A percentile compares a stretch with the other conserved stretches of the same genome.
Evolutionary conservation across 2,888 invertebrate genomes (phyloP).

Genomic region (Machimus atricapillus): DNA sequence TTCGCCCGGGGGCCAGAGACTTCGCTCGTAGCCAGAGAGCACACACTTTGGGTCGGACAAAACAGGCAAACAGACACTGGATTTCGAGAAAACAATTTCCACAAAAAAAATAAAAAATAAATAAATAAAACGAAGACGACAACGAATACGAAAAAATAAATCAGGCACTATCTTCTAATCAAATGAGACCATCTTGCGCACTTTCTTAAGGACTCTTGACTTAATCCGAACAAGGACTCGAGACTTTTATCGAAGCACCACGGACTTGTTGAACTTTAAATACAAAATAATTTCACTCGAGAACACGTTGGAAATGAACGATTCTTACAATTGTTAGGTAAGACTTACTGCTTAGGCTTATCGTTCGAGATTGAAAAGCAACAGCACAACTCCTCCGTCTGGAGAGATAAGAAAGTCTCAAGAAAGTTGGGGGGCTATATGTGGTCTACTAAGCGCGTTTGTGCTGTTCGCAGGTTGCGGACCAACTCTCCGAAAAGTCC

Average conservation of each 20-base stretch:
- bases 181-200: background rate
- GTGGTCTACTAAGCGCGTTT: background rate
- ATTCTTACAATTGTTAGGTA: background rate
- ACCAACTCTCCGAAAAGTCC: constrained; percentile 39
- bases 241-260: background rate
- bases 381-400: background rate
- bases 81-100: constrained; percentile 5
- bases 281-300: constrained; percentile 7
- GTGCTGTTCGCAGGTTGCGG: constrained; percentile 4
- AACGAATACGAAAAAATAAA: background rate
- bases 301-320: background rate
- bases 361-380: background rate
- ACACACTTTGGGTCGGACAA: background rate
- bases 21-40: background rate
- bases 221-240: background rate
- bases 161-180: background rate
- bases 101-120: too few species aligned
- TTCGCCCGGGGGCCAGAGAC: constrained; percentile 32
- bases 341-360: constrained; percentile 15
- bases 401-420: constrained; percentile 21
- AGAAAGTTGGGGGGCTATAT: background rate
- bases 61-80: background rate
- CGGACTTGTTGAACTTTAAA: background rate
- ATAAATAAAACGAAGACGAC: background rate
- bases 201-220: background rate